Percentiles rank a stretch among this genome's conserved stretches.
These are phyloP conservation scores for Nephotettix cincticeps DNA, from an alignment of 1,140 invertebrate species.

Conservation along the genomic window DNA sequence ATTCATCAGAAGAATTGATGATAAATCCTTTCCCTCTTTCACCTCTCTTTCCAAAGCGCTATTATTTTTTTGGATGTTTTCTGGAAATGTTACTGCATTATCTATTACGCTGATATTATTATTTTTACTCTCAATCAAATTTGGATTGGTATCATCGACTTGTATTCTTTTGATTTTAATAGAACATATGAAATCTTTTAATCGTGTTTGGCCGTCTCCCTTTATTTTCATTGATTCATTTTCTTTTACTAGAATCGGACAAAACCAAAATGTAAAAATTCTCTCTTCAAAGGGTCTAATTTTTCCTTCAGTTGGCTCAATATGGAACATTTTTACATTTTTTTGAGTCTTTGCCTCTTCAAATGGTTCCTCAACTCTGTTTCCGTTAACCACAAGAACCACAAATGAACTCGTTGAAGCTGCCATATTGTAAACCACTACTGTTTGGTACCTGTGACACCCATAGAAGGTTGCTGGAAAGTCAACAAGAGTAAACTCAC, in stretches of 20 bases:
- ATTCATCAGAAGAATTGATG: background rate
- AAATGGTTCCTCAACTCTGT: background rate
- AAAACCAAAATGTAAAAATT: slow-evolving; percentile 3
- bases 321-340: slow-evolving; percentile 1
- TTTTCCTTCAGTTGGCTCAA: background rate
- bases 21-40: background rate
- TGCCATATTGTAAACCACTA: slow-evolving; percentile 16
- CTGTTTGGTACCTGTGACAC: background rate
- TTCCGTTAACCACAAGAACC: background rate
- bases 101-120: too few relatives aligned
- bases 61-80: too few relatives aligned
- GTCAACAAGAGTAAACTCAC: slow-evolving; percentile 12
- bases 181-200: background rate
- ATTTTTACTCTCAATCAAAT: background rate
- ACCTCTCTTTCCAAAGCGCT: background rate
- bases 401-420: slow-evolving; percentile 4
- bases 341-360: background rate
- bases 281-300: background rate
- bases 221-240: too few relatives aligned
- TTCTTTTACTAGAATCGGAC: too few relatives aligned
- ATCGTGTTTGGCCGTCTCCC: too few relatives aligned
- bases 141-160: background rate
- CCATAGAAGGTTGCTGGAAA: slow-evolving; percentile 1
- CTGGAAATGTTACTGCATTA: too few relatives aligned
- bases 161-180: background rate